Base-by-base conservation (phyloP, 2,113 vertebrate species). In the Eubucco bourcierii region DNA sequence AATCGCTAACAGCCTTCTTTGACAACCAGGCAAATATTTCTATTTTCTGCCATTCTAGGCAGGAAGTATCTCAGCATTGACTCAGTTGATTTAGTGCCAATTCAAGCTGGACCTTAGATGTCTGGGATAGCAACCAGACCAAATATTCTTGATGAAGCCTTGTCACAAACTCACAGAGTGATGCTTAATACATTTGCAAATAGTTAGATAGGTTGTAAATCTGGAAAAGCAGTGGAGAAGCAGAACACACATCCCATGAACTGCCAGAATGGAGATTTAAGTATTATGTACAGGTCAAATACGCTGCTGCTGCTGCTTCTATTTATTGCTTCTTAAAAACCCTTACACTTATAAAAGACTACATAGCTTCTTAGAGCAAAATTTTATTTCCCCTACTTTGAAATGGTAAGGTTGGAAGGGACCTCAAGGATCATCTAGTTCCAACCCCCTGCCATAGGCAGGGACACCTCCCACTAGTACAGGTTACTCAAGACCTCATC, bases 21-120 rank as follows among this genome's bases (percentile, higher is more conserved):
- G 95, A 97, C 95, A 97, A 95, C 73, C 33, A 95, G 66, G 86
- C 81, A 96, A 96, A 96, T 96, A 96, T 97, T 97, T 96, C 95
- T 95, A 90, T 96, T 97, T 96, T 96, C 88, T 94, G 91, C 88
- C 85, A 60, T 92, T 95, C 95, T 87, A 96, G 92, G 95, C 92
- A 82, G 90, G 90, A 87, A 90, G 91, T 24, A 90, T 88, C 87
- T 97, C 84, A 88, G 86, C 15, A 12, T 65, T 95, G 95, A 95
- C 89, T 97, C 94, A 95, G 95, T 28, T 97, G 94, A 97, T 97
- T 97, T 97, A 96, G 79, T 91, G 78, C 88, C 94, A 97, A 95
- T 91, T 96, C 84, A 95, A 97, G 93, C 94, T 89, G 95, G 80
- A 87, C 95, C 95, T 97, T 4, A 44, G 67, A 97, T 90, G 93